Evolutionary conservation across 2,888 invertebrate genomes (phyloP), one percentile per base, ranked within the genome.

Genomic region (Plebejus anna): DNA sequence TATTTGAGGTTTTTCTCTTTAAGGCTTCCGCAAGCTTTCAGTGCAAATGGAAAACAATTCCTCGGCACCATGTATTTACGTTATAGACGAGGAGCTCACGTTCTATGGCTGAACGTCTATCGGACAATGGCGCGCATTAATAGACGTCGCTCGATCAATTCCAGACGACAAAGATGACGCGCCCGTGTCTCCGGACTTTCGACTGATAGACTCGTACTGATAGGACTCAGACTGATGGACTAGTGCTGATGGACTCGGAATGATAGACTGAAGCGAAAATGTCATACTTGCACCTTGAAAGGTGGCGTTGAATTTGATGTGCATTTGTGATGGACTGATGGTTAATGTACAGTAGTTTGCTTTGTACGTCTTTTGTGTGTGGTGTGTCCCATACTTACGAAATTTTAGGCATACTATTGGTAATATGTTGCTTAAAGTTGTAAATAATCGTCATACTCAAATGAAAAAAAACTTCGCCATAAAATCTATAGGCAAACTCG

Each of bases 91-190:
- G 66, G 66, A 66, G 32, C 66, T 66, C 32, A 36, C 22, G 71
- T 71, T 22, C 71, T 22, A 71, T 71, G 66, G 66, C 32, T 66
- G 32, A 42, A 71, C 42, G 71, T 71, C 71, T 38, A 71, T 42
- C 71, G 42, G 42, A 71, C 71, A 42, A 71, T 71, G 71, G 71
- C 71, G 71, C 11, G 38, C 71, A 71, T 71, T 71, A 71, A 22
- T 42, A 42, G 71, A 42, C 71, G 42, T 42, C 71, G 71, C 71
- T 71, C 42, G 66, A 66, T 66, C 66, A 66, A 66, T 32, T 66
- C 32, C 66, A 32, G 32, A 66, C 32, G 66, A 66, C 66, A 66
- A 66, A 71, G 71, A 71, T 71, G 71, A 71, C 71, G 38, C 16
- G 38, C 38, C 38, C 42, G 42, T 71, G 71, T 71, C 71, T 71